phyloP scores from a whole-genome alignment of 1,140 invertebrate species.

The Rhagoletis zephyria region DNA sequence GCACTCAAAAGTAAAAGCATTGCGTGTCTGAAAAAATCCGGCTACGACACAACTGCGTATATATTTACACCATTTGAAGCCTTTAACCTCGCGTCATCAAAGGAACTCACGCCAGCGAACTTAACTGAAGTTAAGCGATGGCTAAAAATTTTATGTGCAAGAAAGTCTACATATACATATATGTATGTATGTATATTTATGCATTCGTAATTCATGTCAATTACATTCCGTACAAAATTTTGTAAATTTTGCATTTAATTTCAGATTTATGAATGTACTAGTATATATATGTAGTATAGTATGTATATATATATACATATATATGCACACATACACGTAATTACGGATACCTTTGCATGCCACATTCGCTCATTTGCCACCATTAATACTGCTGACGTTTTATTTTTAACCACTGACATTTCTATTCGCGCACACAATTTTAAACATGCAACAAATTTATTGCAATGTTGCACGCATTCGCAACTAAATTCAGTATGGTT shows the following conservation, averaged over 20 bases:
- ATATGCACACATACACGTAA: not conserved
- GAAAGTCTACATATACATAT: not conserved
- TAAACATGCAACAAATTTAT: slow-evolving; percentile 52
- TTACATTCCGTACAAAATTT: no score
- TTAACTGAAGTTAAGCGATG: not conserved
- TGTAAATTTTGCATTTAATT: no score
- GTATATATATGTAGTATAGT: no score
- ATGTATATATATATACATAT: not conserved
- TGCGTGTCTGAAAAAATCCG: not conserved
- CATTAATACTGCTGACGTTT: slow-evolving; percentile 29
- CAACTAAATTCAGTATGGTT: not conserved
- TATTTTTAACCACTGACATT: slow-evolving; percentile 51
- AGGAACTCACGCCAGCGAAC: not conserved
- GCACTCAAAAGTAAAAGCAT: slow-evolving; percentile 1
- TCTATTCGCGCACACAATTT: slow-evolving; percentile 50
- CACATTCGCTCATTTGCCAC: not conserved
- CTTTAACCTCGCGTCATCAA: not conserved
- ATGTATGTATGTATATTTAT: not conserved
- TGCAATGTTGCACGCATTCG: slow-evolving; percentile 45
- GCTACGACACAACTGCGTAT: not conserved
- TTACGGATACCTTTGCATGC: not conserved
- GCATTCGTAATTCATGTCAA: no score
- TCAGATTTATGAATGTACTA: no score
- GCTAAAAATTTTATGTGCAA: not conserved
- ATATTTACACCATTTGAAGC: not conserved